These are phyloP conservation scores for Tamandua tetradactyla DNA, from an alignment of 2,797 vertebrate species.

Conservation along the genomic window DNA sequence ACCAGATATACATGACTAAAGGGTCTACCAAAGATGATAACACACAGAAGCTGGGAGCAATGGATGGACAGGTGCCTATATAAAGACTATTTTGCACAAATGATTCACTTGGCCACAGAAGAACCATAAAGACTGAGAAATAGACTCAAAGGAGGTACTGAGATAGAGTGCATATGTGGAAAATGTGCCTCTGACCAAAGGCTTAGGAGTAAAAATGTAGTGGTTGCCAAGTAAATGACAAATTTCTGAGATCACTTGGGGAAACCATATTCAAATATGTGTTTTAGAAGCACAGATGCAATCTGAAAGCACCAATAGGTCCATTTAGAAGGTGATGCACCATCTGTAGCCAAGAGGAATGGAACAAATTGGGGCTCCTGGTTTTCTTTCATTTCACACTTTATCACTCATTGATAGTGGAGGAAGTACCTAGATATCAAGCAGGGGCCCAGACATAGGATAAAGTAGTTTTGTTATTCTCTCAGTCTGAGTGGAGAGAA, in stretches of 20 bases:
- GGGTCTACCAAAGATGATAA: not conserved
- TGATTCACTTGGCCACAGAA: not conserved
- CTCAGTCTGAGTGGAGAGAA: not conserved
- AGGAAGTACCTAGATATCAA: not conserved
- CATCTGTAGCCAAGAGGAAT: not conserved
- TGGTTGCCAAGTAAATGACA: not conserved
- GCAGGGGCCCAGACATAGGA: not conserved
- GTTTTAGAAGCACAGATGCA: not conserved
- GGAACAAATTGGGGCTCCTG: fast-evolving
- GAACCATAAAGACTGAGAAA: not conserved
- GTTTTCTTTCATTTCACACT: not conserved
- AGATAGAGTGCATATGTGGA: not conserved
- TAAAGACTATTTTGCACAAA: not conserved
- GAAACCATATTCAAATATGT: not conserved
- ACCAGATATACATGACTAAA: not conserved
- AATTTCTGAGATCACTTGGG: not conserved
- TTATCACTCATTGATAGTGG: not conserved
- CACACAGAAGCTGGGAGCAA: not conserved
- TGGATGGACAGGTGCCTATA: not conserved
- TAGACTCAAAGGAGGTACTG: not conserved
- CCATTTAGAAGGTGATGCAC: not conserved
- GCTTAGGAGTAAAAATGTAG: not conserved
- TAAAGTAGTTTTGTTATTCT: not conserved
- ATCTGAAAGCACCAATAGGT: not conserved
- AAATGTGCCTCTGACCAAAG: not conserved